phyloP scores from a whole-genome alignment of 2,797 vertebrate species.

The Tokudaia tokunoshimensis region DNA sequence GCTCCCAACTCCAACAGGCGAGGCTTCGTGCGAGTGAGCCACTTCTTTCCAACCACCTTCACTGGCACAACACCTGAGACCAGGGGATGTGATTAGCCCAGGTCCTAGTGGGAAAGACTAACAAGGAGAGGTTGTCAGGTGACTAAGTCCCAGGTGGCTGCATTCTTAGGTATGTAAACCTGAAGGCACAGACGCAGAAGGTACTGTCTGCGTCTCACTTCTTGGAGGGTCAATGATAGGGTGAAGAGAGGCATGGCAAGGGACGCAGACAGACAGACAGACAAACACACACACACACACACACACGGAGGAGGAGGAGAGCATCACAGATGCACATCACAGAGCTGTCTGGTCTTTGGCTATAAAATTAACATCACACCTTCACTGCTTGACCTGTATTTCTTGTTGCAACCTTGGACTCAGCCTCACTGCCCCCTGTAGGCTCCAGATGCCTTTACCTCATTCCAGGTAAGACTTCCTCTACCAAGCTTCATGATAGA shows the following conservation, averaged over 20 bases:
- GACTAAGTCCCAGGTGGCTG: not conserved
- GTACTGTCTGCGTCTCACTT: not conserved
- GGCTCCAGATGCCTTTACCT: conserved; percentile 85
- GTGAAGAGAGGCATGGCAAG: not conserved
- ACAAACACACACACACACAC: not conserved
- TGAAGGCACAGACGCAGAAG: not conserved
- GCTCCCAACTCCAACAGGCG: not conserved
- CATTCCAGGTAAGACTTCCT: conserved; percentile 92
- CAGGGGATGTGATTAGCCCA: not conserved
- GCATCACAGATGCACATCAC: not conserved
- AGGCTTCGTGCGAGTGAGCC: fast-evolving
- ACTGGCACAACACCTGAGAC: not conserved
- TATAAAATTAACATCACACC: not conserved
- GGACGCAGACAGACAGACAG: fast-evolving
- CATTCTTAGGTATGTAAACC: not conserved
- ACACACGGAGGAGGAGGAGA: not conserved
- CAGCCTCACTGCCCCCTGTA: not conserved
- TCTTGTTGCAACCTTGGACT: not conserved
- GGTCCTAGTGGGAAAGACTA: not conserved
- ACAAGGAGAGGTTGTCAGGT: not conserved
- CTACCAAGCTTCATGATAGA: conserved; percentile 92
- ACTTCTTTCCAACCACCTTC: not conserved
- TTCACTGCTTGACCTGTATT: not conserved
- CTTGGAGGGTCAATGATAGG: not conserved
- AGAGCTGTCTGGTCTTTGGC: not conserved